A percentile compares a stretch with the other conserved stretches of the same genome.
Conservation (phyloP, 1,140 invertebrate species). For the Heliothis virescens region DNA sequence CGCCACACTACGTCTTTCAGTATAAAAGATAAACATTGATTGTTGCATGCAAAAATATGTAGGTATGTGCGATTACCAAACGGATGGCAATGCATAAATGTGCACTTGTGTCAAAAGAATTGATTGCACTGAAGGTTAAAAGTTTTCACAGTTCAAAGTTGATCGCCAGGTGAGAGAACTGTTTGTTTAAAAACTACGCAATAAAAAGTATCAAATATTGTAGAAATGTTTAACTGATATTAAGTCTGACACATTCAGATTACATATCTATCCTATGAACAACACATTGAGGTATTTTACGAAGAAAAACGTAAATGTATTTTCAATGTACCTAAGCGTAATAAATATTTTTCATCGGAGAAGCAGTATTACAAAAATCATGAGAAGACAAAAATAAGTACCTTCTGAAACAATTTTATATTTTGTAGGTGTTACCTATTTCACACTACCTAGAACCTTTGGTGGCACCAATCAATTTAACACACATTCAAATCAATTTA, state of each 20-base stretch:
- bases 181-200: background rate
- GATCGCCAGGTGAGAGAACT: slow-evolving; percentile 5
- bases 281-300: too few species aligned
- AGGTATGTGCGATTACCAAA: background rate
- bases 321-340: background rate
- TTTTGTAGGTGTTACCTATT: too few species aligned
- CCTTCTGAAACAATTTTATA: too few species aligned
- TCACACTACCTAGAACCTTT: background rate
- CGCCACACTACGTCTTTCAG: background rate
- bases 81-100: background rate
- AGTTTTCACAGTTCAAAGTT: slow-evolving; percentile 13
- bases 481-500: background rate
- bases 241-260: too few species aligned
- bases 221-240: background rate
- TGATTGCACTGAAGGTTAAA: slow-evolving; percentile 26
- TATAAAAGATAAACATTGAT: background rate
- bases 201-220: background rate
- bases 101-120: slow-evolving; percentile 14
- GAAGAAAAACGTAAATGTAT: too few species aligned
- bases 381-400: too few species aligned
- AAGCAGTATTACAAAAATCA: background rate
- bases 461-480: background rate
- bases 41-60: slow-evolving; percentile 4
- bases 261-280: too few species aligned
- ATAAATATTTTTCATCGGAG: background rate